Conservation (phyloP, 2,797 vertebrate genomes). For the Buceros bicornis region DNA sequence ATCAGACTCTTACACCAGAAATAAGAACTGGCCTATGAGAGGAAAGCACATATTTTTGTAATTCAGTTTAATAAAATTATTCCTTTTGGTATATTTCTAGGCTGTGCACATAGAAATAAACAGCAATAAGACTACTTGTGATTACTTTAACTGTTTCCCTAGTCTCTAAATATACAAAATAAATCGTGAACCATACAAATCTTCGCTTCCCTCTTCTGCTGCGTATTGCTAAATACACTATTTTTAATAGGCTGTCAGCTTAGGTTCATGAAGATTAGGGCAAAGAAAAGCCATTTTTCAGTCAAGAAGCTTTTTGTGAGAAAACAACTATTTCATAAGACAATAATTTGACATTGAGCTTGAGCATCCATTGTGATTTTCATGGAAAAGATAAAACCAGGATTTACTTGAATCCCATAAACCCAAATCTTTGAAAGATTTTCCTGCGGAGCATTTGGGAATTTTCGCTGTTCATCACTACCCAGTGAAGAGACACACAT, state of each 20-base stretch:
- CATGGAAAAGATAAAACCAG: neutral
- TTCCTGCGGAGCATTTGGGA: neutral
- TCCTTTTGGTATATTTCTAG: neutral
- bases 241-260: conserved; percentile 17
- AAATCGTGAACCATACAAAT: neutral
- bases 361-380: neutral
- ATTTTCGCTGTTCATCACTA: neutral
- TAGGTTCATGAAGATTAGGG: neutral
- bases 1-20: neutral
- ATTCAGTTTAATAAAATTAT: neutral
- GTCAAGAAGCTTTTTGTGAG: neutral
- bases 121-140: neutral
- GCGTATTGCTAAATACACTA: neutral
- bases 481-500: neutral
- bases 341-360: neutral
- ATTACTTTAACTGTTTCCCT: neutral
- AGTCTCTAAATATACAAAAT: neutral
- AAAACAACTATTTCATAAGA: neutral
- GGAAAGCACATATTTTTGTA: neutral
- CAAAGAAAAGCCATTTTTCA: neutral
- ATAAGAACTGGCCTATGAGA: neutral
- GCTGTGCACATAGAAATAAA: neutral
- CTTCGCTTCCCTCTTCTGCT: neutral
- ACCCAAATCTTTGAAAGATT: neutral
- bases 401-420: neutral